Base-by-base conservation (phyloP, 2,797 vertebrate species). In the Craterocephalus amniculus region DNA sequence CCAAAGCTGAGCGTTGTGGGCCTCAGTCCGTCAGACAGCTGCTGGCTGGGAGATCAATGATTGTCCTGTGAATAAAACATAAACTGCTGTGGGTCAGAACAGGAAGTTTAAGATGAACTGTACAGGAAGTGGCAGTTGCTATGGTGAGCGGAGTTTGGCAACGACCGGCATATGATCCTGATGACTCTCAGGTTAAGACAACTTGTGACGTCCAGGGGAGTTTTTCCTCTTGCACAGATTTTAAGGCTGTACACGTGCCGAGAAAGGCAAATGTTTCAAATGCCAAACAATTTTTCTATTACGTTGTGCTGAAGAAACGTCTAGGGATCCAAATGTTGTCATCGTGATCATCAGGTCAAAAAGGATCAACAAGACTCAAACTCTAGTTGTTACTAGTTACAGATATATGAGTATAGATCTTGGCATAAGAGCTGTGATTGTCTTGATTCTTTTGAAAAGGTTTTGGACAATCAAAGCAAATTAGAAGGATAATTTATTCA, bases 41-140 rank as follows among this genome's bases (percentile, higher is more conserved):
- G 85, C 83, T 78, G 82, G 40, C 80, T 14, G 27, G 78, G 78
- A 70, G 88, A 89, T 88, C 74, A 71, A 84, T 91, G 90, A 85
- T 88, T 88, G 62, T 65, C 55, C 69, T 40, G 67, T 95, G 88
- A 94, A 94, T 95, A 91, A 94, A 93, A 91, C 74, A 94, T 93
- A 62, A 88, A 66, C 63, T 54, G 52, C 68, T 48, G 70, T 58
- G 64, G 68, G 79, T 80, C 74, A 78, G 80, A 74, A 67, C 63
- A 88, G 87, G 81, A 91, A 87, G 85, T 80, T 79, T 27, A 57
- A 40, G 27, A 63, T 63, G 57, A 66, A 6, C 48, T 63, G 54
- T 27, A 55, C 59, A 87, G 87, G 86, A 92, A 89, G 81, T 89
- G 80, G 88, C 45, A 36, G 81, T 80, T 85, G 63, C 68, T 29